A percentile compares a stretch with the other conserved stretches of the same genome.
phyloP scores from a whole-genome alignment of 2,888 invertebrate species.

The Diabrotica balteata region DNA sequence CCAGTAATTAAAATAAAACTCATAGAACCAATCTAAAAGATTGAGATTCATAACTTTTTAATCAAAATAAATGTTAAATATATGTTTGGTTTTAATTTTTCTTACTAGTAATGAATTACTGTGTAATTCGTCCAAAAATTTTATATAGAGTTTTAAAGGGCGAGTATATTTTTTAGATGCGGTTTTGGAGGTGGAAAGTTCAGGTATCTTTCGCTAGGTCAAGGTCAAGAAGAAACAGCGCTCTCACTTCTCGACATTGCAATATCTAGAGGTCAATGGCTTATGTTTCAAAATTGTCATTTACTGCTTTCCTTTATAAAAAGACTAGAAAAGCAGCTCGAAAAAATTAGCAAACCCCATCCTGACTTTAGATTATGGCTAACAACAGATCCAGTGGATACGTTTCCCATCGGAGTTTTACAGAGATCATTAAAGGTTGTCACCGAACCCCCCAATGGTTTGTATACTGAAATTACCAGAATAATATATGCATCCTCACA shows the following conservation, averaged over 20 bases:
- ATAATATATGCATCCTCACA: neutral
- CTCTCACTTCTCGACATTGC: slow-evolving; percentile 72
- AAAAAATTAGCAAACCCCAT: slow-evolving; percentile 81
- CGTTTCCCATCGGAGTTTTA: slow-evolving; percentile 88
- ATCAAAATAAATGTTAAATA: too few relatives aligned
- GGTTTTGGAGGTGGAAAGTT: slow-evolving; percentile 80
- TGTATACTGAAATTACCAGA: slow-evolving; percentile 70
- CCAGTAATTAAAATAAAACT: too few relatives aligned
- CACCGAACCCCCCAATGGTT: slow-evolving; percentile 87
- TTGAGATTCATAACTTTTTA: too few relatives aligned
- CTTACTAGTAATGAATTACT: too few relatives aligned
- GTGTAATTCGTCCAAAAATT: too few relatives aligned
- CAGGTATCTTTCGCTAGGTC: slow-evolving; percentile 88
- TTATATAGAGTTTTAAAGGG: neutral
- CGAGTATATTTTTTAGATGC: slow-evolving; percentile 54
- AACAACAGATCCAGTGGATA: slow-evolving; percentile 86
- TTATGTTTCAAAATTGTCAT: slow-evolving; percentile 93
- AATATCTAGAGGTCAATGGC: slow-evolving; percentile 82
- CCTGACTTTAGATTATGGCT: slow-evolving; percentile 93
- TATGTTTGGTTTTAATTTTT: too few relatives aligned
- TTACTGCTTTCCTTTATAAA: slow-evolving; percentile 80
- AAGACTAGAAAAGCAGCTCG: slow-evolving; percentile 83
- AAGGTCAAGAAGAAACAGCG: slow-evolving; percentile 91
- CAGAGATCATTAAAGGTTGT: slow-evolving; percentile 73
- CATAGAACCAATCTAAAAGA: too few relatives aligned